These are phyloP conservation scores for Setophaga coronata DNA, from an alignment of 2,113 vertebrate genomes.

Conservation along the genomic window DNA sequence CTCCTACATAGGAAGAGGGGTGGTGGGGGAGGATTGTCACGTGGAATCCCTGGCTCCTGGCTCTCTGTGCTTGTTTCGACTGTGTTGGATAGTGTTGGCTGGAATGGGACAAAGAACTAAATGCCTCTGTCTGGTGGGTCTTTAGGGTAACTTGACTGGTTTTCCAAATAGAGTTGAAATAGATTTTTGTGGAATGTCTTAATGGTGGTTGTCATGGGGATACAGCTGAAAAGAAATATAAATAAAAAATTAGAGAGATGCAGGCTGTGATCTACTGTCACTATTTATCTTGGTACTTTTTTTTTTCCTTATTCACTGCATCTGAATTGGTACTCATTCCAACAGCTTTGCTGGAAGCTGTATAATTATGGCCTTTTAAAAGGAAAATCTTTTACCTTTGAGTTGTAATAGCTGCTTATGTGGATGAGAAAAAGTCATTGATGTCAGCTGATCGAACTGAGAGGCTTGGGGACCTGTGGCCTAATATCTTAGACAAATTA, in stretches of 20 bases:
- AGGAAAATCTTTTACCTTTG: neutral
- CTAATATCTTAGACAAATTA: neutral
- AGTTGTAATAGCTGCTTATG: neutral
- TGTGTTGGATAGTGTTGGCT: neutral
- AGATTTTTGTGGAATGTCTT: neutral
- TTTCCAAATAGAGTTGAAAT: neutral
- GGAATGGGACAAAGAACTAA: neutral
- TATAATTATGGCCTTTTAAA: neutral
- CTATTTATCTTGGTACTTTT: neutral
- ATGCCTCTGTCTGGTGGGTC: neutral
- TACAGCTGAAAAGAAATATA: constrained; percentile 35
- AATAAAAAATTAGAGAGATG: constrained; percentile 26
- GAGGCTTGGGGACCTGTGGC: neutral
- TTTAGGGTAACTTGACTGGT: neutral
- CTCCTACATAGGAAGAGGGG: neutral
- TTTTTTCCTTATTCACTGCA: neutral
- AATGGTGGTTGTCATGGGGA: constrained; percentile 32
- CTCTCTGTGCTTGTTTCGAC: rapidly evolving
- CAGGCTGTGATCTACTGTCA: constrained; percentile 33
- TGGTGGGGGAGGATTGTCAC: neutral
- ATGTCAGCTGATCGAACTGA: neutral
- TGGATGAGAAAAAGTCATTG: neutral
- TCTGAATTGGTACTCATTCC: neutral
- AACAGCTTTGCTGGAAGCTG: neutral
- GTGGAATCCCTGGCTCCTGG: neutral